Percentiles rank a stretch among this genome's conserved stretches.
phyloP scores from a whole-genome alignment of 2,797 vertebrate genomes.

The Miichthys miiuy region DNA sequence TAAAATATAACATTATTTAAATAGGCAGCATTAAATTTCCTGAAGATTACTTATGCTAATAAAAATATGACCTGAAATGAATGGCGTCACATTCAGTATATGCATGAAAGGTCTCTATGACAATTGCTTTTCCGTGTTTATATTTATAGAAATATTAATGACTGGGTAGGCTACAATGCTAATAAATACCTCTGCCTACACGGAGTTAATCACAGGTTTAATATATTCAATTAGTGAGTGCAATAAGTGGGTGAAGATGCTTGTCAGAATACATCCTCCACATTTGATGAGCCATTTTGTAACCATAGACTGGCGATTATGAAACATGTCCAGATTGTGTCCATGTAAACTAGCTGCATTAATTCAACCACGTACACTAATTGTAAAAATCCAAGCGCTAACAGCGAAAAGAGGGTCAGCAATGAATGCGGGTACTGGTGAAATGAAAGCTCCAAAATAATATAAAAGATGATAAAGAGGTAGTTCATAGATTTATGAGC shows the following conservation, averaged over 20 bases:
- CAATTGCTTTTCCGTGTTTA: neutral
- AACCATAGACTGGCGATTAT: slow-evolving; percentile 40
- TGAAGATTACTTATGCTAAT: neutral
- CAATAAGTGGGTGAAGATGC: slow-evolving; percentile 33
- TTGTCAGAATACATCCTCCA: slow-evolving; percentile 34
- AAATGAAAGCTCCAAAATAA: slow-evolving; percentile 60
- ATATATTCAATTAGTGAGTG: slow-evolving; percentile 33
- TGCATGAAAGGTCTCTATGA: neutral
- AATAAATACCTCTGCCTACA: slow-evolving; percentile 14
- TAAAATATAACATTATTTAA: neutral
- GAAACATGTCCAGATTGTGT: slow-evolving; percentile 26
- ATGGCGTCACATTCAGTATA: neutral
- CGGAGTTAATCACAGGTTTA: slow-evolving; percentile 21
- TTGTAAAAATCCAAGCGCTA: slow-evolving; percentile 33
- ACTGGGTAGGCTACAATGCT: neutral
- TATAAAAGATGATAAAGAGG: slow-evolving; percentile 70
- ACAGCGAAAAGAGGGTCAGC: slow-evolving; percentile 35
- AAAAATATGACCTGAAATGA: neutral
- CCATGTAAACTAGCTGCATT: slow-evolving; percentile 41
- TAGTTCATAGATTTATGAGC: slow-evolving; percentile 75
- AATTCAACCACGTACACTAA: slow-evolving; percentile 24
- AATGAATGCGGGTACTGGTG: slow-evolving; percentile 24
- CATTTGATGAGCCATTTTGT: slow-evolving; percentile 45
- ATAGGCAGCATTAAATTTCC: neutral
- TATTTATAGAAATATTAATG: slow-evolving; percentile 5